phyloP scores from a whole-genome alignment of 2,113 vertebrate genomes.

The Prunella fulvescens region DNA sequence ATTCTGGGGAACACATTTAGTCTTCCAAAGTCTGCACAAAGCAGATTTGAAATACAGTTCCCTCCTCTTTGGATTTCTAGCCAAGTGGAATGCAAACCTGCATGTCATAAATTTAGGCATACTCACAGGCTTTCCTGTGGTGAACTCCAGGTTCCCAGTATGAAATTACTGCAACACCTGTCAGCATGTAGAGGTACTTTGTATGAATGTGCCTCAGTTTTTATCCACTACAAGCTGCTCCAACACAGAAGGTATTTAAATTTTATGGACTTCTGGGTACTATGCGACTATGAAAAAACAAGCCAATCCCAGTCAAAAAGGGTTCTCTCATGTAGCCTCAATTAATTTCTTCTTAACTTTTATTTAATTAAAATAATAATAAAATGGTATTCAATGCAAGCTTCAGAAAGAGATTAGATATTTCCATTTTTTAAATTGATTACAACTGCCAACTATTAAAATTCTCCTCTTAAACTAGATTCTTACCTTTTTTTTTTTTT shows the following conservation, averaged over 20 bases:
- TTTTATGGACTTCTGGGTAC: constrained; percentile 11
- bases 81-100: background rate
- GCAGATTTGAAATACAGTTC: background rate
- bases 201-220: background rate
- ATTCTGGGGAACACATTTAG: background rate
- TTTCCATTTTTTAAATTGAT: background rate
- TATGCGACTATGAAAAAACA: background rate
- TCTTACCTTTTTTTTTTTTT: background rate
- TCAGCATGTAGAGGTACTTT: background rate
- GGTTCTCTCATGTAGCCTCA: background rate
- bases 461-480: background rate
- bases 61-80: background rate
- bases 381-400: background rate
- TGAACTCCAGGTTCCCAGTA: constrained; percentile 17
- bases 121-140: constrained; percentile 26
- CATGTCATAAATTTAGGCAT: constrained; percentile 13
- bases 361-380: background rate
- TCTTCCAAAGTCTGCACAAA: background rate
- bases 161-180: constrained; percentile 48
- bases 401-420: background rate
- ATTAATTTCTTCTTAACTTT: background rate
- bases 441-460: background rate
- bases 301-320: background rate
- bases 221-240: background rate
- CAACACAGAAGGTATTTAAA: background rate